These are phyloP conservation scores for Saccostrea glomerata DNA, from an alignment of 1,140 invertebrate genomes.

Conservation along the genomic window DNA sequence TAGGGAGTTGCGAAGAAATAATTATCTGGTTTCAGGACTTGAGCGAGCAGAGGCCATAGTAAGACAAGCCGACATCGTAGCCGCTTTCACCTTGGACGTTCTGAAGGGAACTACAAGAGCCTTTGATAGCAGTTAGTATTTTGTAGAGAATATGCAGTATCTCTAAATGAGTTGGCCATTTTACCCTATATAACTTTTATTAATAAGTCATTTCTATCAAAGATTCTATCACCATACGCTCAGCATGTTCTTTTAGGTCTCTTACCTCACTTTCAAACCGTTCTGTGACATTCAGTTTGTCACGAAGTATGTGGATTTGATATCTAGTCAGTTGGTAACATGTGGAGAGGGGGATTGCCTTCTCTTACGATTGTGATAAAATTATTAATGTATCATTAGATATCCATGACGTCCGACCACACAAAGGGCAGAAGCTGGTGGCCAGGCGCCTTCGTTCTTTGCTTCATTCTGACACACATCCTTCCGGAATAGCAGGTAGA, in stretches of 20 bases:
- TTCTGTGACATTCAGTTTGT: no score
- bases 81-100: conserved; percentile 86
- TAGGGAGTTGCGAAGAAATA: no score
- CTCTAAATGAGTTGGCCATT: no score
- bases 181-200: no score
- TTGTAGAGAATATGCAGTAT: not conserved
- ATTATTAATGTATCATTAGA: conserved; percentile 77
- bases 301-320: no score
- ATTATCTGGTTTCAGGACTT: conserved; percentile 79
- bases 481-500: conserved; percentile 85
- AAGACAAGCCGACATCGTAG: conserved; percentile 86
- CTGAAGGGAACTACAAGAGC: conserved; percentile 86
- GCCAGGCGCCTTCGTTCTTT: conserved; percentile 84
- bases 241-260: no score
- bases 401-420: conserved; percentile 85
- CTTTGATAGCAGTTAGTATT: conserved; percentile 83
- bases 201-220: no score
- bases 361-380: no score
- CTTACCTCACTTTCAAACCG: no score
- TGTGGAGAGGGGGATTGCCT: no score
- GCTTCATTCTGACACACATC: conserved; percentile 85
- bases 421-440: conserved; percentile 85
- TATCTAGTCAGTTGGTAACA: no score
- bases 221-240: no score
- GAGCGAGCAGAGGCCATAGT: conserved; percentile 84